Conservation (phyloP, 2,113 vertebrate species). For the Nanger granti region DNA sequence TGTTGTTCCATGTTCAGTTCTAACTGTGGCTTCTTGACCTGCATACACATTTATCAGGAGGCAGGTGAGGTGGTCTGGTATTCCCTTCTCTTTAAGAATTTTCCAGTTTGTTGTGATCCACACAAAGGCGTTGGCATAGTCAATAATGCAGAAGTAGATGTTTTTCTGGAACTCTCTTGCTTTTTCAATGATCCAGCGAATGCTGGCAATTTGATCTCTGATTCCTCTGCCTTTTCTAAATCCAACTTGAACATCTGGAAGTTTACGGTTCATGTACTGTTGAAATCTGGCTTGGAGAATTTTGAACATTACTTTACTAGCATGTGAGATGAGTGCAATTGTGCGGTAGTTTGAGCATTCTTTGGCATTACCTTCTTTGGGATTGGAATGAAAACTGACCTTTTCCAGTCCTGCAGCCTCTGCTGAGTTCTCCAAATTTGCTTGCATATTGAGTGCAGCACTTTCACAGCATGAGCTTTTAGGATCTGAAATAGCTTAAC, state of each 20-base stretch:
- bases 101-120: neutral
- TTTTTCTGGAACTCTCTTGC: neutral
- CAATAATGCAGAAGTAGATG: neutral
- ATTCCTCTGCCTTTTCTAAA: neutral
- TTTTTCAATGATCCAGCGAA: fast-evolving
- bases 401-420: neutral
- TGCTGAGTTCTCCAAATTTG: neutral
- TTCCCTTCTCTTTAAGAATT: neutral
- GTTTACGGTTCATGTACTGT: fast-evolving
- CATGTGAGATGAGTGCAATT: neutral
- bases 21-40: neutral
- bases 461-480: neutral
- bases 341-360: neutral
- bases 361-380: neutral
- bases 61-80: neutral
- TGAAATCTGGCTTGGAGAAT: neutral
- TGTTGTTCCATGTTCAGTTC: neutral
- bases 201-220: neutral
- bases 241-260: neutral
- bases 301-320: neutral
- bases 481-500: neutral
- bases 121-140: neutral
- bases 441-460: neutral
- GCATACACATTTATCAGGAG: neutral
- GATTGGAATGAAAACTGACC: neutral